Evolutionary conservation across 2,888 invertebrate genomes (phyloP), one percentile per base, ranked within the genome.

Genomic region (Lypha dubia): DNA sequence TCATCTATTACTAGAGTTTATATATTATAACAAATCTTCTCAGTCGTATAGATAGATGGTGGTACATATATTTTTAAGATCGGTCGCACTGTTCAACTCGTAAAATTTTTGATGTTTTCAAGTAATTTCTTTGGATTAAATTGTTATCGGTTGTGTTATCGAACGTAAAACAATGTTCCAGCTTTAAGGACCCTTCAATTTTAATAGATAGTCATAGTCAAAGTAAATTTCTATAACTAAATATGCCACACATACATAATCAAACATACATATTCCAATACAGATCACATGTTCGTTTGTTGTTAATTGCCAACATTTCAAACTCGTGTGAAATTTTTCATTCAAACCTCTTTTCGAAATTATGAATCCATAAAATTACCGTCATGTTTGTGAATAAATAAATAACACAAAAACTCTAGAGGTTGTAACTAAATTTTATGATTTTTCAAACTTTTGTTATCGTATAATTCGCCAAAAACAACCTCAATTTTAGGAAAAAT

Each of bases 401-500:
- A 13, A 20, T 22, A 49, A 49, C 6, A 20, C 13, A 20, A 32
- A 38, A 32, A 38, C 22, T 15, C 15, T 38, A 38, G 22, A 38
- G n/a, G n/a, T n/a, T n/a, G 20, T 38, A 22, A 24, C 5, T 53
- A 41, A 9, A 41, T 41, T 41, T 53, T 41, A 74, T 41, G 2
- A 41, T 35, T 51, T 38, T 41, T 51, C 17, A 15, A 51, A 41
- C 41, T 53, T 63, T 49, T 7, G 41, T 20, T 38, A 22, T 38
- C 17, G 11, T 9, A 22, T 24, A 8, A 17, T 6, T 51, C 5
- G 15, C 17, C 15, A 17, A 51, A 62, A 62, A 51, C 41, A 62
- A 51, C 41, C 22, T 53, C 49, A 53, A 63, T 44, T n/a, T 3
- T 9, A 63, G 41, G 53, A 28, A 28, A 74, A 74, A 63, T 53